phyloP scores from a whole-genome alignment of 2,888 invertebrate species.

The Parnassius smintheus region DNA sequence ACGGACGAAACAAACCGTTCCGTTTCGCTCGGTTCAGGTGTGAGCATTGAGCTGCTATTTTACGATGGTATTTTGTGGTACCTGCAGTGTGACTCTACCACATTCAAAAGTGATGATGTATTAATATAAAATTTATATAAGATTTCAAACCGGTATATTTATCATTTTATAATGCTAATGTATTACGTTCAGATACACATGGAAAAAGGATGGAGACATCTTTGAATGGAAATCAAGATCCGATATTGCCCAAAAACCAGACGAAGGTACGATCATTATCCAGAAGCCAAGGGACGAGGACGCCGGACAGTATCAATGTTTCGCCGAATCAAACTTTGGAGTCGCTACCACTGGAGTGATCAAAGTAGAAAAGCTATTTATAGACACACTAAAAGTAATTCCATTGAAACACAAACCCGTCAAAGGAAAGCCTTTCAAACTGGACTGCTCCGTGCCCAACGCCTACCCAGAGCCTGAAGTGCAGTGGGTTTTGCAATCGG shows the following conservation, averaged over 20 bases:
- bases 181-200: not conserved
- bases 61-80: no score
- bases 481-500: not conserved
- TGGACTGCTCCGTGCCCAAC: not conserved
- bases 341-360: slow-evolving; percentile 49
- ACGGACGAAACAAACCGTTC: no score
- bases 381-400: not conserved
- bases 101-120: no score
- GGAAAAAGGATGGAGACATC: not conserved
- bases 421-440: not conserved
- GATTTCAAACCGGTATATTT: no score
- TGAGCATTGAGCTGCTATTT: no score
- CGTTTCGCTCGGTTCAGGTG: no score
- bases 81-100: no score
- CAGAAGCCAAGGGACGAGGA: slow-evolving; percentile 47
- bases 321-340: slow-evolving; percentile 41
- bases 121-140: no score
- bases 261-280: slow-evolving; percentile 48
- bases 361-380: slow-evolving; percentile 42
- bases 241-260: not conserved
- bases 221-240: not conserved
- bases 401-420: not conserved
- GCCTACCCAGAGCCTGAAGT: not conserved
- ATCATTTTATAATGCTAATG: no score
- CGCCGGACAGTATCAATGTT: slow-evolving; percentile 59